Evolutionary conservation across 2,797 vertebrate species (phyloP).

Genomic region (Ceryle rudis): DNA sequence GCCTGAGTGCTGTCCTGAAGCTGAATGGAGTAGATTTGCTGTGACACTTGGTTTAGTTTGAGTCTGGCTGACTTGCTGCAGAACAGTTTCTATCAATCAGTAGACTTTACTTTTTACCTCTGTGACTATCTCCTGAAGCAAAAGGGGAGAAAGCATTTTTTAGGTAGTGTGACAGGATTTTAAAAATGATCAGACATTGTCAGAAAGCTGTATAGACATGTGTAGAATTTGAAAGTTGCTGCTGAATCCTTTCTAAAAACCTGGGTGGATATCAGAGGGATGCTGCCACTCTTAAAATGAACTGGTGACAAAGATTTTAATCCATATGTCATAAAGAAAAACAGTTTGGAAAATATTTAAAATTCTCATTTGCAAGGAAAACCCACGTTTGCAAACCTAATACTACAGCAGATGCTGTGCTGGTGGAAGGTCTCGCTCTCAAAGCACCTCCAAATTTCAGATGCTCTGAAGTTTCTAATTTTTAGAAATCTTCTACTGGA

Average conservation of each 20-base stretch:
- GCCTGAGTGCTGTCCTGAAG: background rate
- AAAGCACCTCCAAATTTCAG: background rate
- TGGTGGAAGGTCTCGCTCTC: fast-evolving
- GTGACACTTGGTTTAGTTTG: background rate
- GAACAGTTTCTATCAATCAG: background rate
- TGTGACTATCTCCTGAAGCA: background rate
- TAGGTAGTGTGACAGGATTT: background rate
- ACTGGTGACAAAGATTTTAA: background rate
- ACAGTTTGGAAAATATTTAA: background rate
- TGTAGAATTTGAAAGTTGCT: background rate
- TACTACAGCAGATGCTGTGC: background rate
- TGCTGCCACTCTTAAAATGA: background rate
- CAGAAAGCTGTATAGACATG: background rate
- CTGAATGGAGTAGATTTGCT: background rate
- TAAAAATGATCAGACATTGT: background rate
- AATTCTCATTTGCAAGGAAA: background rate
- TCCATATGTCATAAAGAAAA: background rate
- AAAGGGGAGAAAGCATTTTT: background rate
- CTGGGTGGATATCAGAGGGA: background rate
- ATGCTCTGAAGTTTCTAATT: background rate
- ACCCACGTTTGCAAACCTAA: background rate
- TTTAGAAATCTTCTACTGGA: background rate
- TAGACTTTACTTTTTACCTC: background rate
- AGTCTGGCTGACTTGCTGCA: background rate
- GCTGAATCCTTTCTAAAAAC: background rate